Evolutionary conservation across 2,113 vertebrate genomes (phyloP), one percentile per base, ranked within the genome.

Genomic region (Noctilio leporinus): DNA sequence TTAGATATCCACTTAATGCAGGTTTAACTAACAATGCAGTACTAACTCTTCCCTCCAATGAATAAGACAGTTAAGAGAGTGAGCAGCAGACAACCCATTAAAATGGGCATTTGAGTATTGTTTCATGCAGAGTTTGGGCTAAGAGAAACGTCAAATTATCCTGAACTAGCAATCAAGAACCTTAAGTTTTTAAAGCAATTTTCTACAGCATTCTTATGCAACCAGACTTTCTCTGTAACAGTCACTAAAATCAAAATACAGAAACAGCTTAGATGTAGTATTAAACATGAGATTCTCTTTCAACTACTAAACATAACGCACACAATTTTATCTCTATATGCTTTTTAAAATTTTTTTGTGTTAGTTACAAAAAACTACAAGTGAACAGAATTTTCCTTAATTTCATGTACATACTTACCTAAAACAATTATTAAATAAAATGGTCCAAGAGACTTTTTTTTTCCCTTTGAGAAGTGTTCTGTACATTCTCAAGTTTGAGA

Each of bases 351-450:
- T 11, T 64, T 38, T 49, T 84, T 2, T 53, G 8, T 62, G 7
- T 94, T 95, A n/a, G 33, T 73, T 80, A 87, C 28, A 72, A 90
- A 94, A 89, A 91, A 2, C n/a, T 67, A 7, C 40, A 75, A 59
- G n/a, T 17, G 73, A 45, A 82, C 19, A 43, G 16, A 73, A 10
- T 28, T 92, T 85, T 53, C 40, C 20, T 59, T 49, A 83, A 86
- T 40, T 84, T 80, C 28, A 77, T 47, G 17, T 43, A 47, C 28
- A 17, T 30, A 82, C 5, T 45, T 86, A 73, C 4, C 77, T 82
- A 75, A 57, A 81, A 95, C 88, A 93, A 55, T 72, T 28, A 62
- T 88, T 87, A 95, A 90, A 65, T 72, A 83, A 70, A 94, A n/a
- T 16, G 1, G 15, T 24, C 20, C 30, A 38, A 59, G 33, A 93